Base-by-base conservation (phyloP, 2,888 invertebrate species). In the Cantharis rustica region DNA sequence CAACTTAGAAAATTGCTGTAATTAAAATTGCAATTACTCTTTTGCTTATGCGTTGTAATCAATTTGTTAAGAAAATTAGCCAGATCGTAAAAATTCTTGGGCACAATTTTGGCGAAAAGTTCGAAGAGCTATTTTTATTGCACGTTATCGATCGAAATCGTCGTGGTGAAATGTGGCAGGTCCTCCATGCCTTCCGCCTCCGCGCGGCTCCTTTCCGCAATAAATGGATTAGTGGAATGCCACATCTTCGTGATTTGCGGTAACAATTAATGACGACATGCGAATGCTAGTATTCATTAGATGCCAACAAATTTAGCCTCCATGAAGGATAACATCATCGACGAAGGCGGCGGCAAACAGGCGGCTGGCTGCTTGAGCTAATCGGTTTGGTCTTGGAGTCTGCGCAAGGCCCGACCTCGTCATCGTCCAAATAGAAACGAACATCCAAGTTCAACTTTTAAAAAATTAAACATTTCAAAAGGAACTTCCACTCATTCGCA, bases 281-380 rank as follows among this genome's bases (percentile, higher is more conserved):
- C 47, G 61, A 63, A 64, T 66, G 64, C 26, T 61, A 23, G 63
- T 31, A 15, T 69, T 74, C 74, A 70, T 74, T 70, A 74, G 31
- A 62, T 15, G 69, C 73, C 69, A 66, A 63, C 64, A 31, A 70
- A 64, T 69, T 27, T 73, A 69, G 70, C 31, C 63, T 31, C 74
- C 70, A 63, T 64, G 74, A 74, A 74, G 74, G 74, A 74, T 69
- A 70, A 20, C 63, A 69, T 61, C 69, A 26, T 61, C 68, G 23
- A 73, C 73, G 69, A 61, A 47, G 73, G 69, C 74, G 73, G 69
- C 73, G 74, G 70, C 64, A 68, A 72, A 64, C 66, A 72, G 72
- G 72, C 72, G 72, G 72, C 66, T 72, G 72, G 72, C 66, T 72
- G 72, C 72, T 68, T 62, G 61, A 72, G 68, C 72, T 72, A 68